phyloP scores from a whole-genome alignment of 2,797 vertebrate genomes.

The Catharus ustulatus region DNA sequence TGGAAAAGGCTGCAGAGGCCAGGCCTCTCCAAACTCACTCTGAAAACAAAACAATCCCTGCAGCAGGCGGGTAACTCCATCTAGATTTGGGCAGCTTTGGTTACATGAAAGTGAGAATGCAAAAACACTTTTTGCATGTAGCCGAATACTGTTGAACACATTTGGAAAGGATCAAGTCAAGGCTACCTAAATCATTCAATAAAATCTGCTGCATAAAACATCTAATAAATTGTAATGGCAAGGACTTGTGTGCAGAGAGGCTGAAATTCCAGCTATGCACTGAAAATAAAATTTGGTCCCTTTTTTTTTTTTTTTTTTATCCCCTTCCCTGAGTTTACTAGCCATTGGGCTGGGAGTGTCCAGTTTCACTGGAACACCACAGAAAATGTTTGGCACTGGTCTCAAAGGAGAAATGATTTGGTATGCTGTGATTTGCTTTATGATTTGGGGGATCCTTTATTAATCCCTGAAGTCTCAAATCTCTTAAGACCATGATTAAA shows the following conservation, averaged over 20 bases:
- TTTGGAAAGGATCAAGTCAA: conserved; percentile 57
- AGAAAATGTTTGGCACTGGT: conserved; percentile 33
- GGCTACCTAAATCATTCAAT: conserved; percentile 56
- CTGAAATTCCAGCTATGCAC: conserved; percentile 36
- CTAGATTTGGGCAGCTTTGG: conserved; percentile 37
- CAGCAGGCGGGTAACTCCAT: neutral
- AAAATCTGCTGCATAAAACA: conserved; percentile 50
- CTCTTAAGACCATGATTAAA: conserved; percentile 58
- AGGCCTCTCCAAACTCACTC: conserved; percentile 5
- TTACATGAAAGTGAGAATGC: conserved; percentile 15
- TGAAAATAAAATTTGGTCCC: conserved; percentile 44
- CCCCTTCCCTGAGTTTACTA: conserved; percentile 58
- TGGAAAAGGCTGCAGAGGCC: conserved; percentile 8
- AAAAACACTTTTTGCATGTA: conserved; percentile 5
- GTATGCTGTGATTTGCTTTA: conserved; percentile 57
- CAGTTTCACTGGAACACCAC: conserved; percentile 59
- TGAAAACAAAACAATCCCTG: neutral
- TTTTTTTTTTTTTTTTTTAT: neutral
- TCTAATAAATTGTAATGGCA: conserved; percentile 49
- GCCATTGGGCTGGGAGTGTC: conserved; percentile 54
- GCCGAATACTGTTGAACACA: conserved; percentile 11
- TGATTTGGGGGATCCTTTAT: conserved; percentile 44
- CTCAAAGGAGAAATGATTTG: conserved; percentile 56
- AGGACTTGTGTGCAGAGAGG: conserved; percentile 23
- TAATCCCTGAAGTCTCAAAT: conserved; percentile 57